Evolutionary conservation across 2,888 invertebrate species (phyloP).

Genomic region (Resseliella maxima): DNA sequence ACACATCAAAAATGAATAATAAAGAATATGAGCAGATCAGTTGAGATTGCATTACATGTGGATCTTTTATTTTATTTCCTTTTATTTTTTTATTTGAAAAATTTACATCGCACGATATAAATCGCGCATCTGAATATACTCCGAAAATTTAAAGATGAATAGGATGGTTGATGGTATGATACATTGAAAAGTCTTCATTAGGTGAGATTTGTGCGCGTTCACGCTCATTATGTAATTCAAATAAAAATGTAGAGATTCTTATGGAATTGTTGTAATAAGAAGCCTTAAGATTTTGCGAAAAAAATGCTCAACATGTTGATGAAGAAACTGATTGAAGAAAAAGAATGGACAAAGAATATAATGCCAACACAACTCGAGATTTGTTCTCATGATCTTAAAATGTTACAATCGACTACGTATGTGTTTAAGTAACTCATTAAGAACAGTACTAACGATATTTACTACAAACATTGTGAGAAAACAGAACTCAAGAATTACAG

Average conservation of each 20-base stretch:
- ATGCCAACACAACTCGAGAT: background rate
- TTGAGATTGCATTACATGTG: conserved; percentile 30
- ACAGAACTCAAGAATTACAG: background rate
- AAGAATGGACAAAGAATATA: conserved; percentile 26
- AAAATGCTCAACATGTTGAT: background rate
- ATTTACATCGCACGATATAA: background rate
- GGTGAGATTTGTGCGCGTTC: background rate
- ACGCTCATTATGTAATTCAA: conserved; percentile 47
- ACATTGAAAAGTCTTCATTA: conserved; percentile 21
- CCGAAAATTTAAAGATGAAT: background rate
- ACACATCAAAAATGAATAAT: conserved; percentile 9
- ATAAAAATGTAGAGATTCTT: background rate
- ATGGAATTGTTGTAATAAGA: background rate
- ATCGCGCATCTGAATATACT: background rate
- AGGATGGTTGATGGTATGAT: background rate
- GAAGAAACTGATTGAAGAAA: conserved; percentile 42
- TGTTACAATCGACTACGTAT: background rate
- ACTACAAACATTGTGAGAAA: background rate
- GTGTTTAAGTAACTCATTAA: conserved; percentile 25
- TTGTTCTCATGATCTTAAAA: conserved; percentile 12
- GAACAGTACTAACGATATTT: background rate
- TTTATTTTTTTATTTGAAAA: background rate
- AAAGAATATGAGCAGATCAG: conserved; percentile 30
- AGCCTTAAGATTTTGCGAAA: background rate
- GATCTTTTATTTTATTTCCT: background rate